phyloP scores from a whole-genome alignment of 2,113 vertebrate species.

The Lamprotornis superbus region DNA sequence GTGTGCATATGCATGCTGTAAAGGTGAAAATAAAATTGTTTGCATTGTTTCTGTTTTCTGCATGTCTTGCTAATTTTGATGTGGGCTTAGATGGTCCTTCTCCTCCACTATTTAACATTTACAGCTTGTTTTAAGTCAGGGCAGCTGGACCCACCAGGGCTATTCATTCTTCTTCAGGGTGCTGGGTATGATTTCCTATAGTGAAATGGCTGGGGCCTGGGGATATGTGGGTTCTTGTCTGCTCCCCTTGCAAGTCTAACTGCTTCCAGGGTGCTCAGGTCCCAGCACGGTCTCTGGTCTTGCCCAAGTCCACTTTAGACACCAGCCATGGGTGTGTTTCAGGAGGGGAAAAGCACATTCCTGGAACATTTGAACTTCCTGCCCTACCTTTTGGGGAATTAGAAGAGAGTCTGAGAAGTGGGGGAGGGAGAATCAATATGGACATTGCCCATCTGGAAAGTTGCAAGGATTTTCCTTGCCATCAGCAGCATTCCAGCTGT shows the following conservation, averaged over 20 bases:
- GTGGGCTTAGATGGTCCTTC: background rate
- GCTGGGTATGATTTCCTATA: background rate
- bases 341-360: background rate
- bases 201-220: background rate
- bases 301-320: background rate
- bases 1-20: background rate
- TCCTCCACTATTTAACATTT: background rate
- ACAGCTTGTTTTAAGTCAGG: background rate
- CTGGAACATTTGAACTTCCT: background rate
- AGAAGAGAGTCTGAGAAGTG: background rate
- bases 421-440: background rate
- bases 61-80: background rate
- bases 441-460: background rate
- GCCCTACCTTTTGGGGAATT: background rate
- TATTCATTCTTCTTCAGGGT: background rate
- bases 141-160: background rate
- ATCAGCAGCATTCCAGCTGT: accelerated
- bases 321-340: background rate
- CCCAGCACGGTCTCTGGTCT: background rate
- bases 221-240: background rate
- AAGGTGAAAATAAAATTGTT: background rate
- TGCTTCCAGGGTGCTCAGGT: background rate
- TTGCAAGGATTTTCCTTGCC: background rate
- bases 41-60: background rate
- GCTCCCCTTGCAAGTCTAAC: background rate